Evolutionary conservation across 2,888 invertebrate species (phyloP), one percentile per base, ranked within the genome.

Genomic region (Machimus atricapillus): DNA sequence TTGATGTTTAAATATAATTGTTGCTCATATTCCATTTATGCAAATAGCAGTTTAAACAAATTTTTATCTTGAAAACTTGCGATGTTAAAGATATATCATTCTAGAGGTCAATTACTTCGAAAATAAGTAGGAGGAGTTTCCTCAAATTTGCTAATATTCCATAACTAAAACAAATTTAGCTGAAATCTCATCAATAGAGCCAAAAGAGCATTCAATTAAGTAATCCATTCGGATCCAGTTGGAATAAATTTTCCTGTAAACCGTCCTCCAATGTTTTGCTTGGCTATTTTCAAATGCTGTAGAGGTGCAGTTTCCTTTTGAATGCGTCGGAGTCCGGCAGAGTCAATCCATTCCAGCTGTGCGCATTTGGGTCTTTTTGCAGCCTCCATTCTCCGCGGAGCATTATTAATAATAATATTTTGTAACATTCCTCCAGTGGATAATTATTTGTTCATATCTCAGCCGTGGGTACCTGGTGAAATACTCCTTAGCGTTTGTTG

Each of bases 381-480:
- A 66, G 66, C 66, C 66, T 40, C 37, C 82, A 66, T 66, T 23
- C 73, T 73, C 40, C 73, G 12, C 2, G 23, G 23, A 73, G 40
- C 56, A 83, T 83, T 83, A 83, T 83, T 73, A 83, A 83, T 73
- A 85, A 85, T 74, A 85, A 85, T 85, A 85, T 85, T 85, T 85
- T 85, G 74, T 74, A 74, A 74, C 74, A 85, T 74, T 85, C 85
- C 46, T 16, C 74, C 40, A 37, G 23, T 73, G 85, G 74, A 85
- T 85, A 85, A 85, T 85, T 85, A 85, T 85, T 85, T 83, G 66
- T 83, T 73, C 73, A 83, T 73, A 40, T 66, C 66, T 66, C 27
- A 12, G 66, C 66, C 66, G 23, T 66, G 9, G 23, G 8, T 78
- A 43, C 77, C 31, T 46, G 79, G 79, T 79, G 79, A 79, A 52